phyloP scores from a whole-genome alignment of 2,888 invertebrate species.

The Caenorhabditis macrosperma region DNA sequence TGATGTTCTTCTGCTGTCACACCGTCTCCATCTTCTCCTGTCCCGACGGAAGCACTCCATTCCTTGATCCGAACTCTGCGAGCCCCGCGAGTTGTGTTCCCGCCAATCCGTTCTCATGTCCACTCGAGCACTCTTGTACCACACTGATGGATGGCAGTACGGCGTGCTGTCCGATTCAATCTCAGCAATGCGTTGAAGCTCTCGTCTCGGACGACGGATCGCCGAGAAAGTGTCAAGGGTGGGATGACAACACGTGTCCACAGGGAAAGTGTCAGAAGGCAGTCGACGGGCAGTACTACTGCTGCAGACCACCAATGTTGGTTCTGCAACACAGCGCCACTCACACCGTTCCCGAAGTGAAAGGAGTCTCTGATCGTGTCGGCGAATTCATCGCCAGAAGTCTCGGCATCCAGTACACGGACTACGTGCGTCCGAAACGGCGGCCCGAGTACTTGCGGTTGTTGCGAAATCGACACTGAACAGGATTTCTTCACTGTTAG shows the following conservation, averaged over 20 bases:
- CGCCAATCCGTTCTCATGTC: slow-evolving; percentile 67
- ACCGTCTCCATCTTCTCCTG: slow-evolving; percentile 71
- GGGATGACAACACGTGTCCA: slow-evolving; percentile 67
- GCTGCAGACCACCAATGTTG: slow-evolving; percentile 59
- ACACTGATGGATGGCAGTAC: slow-evolving; percentile 62
- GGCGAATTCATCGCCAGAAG: slow-evolving; percentile 44
- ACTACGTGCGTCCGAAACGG: slow-evolving; percentile 24
- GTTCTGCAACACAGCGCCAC: slow-evolving; percentile 17
- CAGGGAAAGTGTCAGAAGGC: slow-evolving; percentile 69
- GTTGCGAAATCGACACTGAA: slow-evolving; percentile 3
- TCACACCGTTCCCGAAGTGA: slow-evolving; percentile 39
- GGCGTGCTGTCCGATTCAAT: slow-evolving; percentile 67
- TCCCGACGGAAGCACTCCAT: slow-evolving; percentile 59
- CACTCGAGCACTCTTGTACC: slow-evolving; percentile 63
- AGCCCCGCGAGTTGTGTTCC: slow-evolving; percentile 57
- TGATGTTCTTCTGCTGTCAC: slow-evolving; percentile 72
- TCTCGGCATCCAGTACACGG: slow-evolving; percentile 45
- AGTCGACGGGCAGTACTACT: slow-evolving; percentile 64
- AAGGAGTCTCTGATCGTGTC: slow-evolving; percentile 42
- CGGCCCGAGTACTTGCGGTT: slow-evolving; percentile 41
- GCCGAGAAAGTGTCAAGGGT: slow-evolving; percentile 50
- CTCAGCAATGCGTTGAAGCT: slow-evolving; percentile 61
- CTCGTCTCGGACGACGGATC: slow-evolving; percentile 58
- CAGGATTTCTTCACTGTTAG: background rate
- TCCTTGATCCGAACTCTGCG: slow-evolving; percentile 52